A percentile compares a stretch with the other conserved stretches of the same genome.
phyloP scores from a whole-genome alignment of 2,888 invertebrate genomes.

The Miltochrista miniata region DNA sequence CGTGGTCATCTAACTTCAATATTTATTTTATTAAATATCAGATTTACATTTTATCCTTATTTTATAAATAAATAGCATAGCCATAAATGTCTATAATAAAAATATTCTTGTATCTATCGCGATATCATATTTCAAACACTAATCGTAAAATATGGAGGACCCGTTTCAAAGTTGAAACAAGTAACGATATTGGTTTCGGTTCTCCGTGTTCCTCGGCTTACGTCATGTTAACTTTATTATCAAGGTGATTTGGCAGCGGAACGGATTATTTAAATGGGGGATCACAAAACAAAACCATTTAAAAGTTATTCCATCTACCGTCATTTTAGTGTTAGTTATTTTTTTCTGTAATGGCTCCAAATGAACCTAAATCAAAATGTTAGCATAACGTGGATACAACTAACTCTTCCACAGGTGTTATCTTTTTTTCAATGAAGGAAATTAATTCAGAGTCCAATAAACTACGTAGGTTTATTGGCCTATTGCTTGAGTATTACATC shows the following conservation, averaged over 20 bases:
- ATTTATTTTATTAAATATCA: slow-evolving; percentile 19
- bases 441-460: slow-evolving; percentile 9
- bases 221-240: slow-evolving; percentile 39
- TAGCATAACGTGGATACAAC: slow-evolving; percentile 10
- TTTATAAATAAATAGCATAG: slow-evolving; percentile 26
- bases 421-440: slow-evolving; percentile 6
- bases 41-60: slow-evolving; percentile 20
- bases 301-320: slow-evolving; percentile 36
- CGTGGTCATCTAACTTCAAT: slow-evolving; percentile 7
- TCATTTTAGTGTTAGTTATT: slow-evolving; percentile 30
- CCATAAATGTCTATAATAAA: slow-evolving; percentile 30
- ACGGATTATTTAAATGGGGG: slow-evolving; percentile 37
- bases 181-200: slow-evolving; percentile 21
- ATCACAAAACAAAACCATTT: slow-evolving; percentile 37
- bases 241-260: slow-evolving; percentile 36
- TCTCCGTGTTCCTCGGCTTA: slow-evolving; percentile 28
- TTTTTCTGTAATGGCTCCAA: slow-evolving; percentile 17
- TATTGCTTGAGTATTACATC: slow-evolving; percentile 10
- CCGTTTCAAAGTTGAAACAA: slow-evolving; percentile 22
- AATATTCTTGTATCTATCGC: slow-evolving; percentile 12
- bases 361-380: slow-evolving; percentile 16
- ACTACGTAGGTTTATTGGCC: slow-evolving; percentile 13
- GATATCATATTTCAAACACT: slow-evolving; percentile 33
- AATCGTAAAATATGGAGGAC: slow-evolving; percentile 28
- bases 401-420: slow-evolving; percentile 13